Evolutionary conservation across 2,797 vertebrate species (phyloP).

Genomic region (Channallabes apus): DNA sequence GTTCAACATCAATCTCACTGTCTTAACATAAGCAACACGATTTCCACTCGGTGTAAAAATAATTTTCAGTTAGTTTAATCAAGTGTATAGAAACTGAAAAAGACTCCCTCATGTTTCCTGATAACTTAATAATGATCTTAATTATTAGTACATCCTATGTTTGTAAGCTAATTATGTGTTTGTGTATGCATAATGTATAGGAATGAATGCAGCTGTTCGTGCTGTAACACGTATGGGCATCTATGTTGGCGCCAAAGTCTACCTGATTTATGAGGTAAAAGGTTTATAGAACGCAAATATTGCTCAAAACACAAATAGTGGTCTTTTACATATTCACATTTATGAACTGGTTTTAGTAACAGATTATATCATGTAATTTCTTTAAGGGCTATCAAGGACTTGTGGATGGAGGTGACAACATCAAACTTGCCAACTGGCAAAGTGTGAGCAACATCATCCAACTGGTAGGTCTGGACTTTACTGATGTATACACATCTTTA

Average conservation of each 20-base stretch:
- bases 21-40: background rate
- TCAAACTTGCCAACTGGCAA: slow-evolving; percentile 90
- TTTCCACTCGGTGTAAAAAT: background rate
- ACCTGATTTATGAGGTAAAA: slow-evolving; percentile 89
- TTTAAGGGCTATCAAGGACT: slow-evolving; percentile 91
- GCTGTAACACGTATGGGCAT: slow-evolving; percentile 96
- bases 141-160: background rate
- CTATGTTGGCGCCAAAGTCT: slow-evolving; percentile 92
- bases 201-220: slow-evolving; percentile 93
- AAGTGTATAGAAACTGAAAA: background rate
- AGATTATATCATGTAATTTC: background rate
- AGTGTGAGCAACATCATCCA: slow-evolving; percentile 98
- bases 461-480: slow-evolving; percentile 71
- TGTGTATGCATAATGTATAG: slow-evolving; percentile 62
- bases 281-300: background rate
- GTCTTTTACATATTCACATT: background rate
- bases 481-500: background rate
- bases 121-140: background rate
- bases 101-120: background rate
- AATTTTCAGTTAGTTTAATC: background rate
- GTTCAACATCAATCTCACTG: background rate
- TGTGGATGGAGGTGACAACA: slow-evolving; percentile 92
- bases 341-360: background rate
- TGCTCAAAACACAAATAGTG: background rate
- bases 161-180: background rate